phyloP scores from a whole-genome alignment of 2,113 vertebrate genomes.

The Illadopsis cleaveri region DNA sequence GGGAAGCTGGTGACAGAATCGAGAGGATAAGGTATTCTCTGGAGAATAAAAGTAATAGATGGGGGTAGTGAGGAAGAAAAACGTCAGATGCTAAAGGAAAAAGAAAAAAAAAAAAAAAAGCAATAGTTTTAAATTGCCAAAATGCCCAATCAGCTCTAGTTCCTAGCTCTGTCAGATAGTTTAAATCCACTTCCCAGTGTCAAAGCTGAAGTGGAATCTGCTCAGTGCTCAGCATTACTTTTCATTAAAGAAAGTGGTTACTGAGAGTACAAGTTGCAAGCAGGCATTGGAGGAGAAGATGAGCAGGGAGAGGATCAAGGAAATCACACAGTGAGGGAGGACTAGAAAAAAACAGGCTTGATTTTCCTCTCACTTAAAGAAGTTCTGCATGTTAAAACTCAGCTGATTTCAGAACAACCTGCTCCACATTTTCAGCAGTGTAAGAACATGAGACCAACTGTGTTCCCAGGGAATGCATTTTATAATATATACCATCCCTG shows the following conservation, averaged over 20 bases:
- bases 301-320: not conserved
- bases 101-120: not conserved
- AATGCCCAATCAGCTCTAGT: constrained; percentile 5
- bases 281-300: not conserved
- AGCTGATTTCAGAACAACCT: not conserved
- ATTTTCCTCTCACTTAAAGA: constrained; percentile 12
- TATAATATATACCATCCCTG: not conserved
- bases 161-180: not conserved
- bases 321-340: not conserved
- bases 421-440: not conserved
- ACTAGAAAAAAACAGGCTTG: not conserved
- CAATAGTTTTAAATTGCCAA: not conserved
- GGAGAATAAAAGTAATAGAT: not conserved
- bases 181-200: constrained; percentile 19
- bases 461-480: not conserved
- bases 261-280: not conserved
- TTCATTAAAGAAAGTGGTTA: constrained; percentile 47
- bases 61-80: not conserved
- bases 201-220: constrained; percentile 43
- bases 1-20: not conserved
- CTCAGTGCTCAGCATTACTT: not conserved
- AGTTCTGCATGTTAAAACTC: not conserved
- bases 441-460: not conserved
- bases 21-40: not conserved
- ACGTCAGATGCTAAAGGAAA: not conserved